Conservation (phyloP, 2,113 vertebrate species). For the Xerus inauris region DNA sequence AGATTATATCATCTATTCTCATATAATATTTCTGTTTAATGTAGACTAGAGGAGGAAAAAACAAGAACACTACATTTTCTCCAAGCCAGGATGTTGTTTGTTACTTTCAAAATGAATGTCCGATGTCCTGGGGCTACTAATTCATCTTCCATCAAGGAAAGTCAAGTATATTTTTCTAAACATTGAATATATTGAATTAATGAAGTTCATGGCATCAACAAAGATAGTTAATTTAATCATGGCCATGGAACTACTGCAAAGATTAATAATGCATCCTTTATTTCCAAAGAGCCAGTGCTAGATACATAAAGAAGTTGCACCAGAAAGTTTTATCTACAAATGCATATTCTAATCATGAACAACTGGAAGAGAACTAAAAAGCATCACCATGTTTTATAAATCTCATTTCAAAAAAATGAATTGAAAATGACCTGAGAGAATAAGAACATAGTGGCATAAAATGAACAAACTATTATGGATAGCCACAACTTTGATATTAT, state of each 20-base stretch:
- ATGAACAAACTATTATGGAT: slow-evolving; percentile 60
- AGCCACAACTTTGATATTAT: slow-evolving; percentile 50
- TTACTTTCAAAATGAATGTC: background rate
- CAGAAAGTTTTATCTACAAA: slow-evolving; percentile 43
- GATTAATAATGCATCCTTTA: background rate
- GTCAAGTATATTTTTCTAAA: slow-evolving; percentile 21
- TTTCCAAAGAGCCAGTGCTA: slow-evolving; percentile 3
- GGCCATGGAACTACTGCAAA: background rate
- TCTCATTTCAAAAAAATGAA: slow-evolving; percentile 71
- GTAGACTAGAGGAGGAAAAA: background rate
- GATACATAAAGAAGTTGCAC: background rate
- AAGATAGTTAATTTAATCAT: background rate
- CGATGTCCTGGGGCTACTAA: background rate
- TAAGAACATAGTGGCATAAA: slow-evolving; percentile 35
- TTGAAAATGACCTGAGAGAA: slow-evolving; percentile 51
- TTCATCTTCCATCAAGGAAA: background rate
- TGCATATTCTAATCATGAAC: slow-evolving; percentile 45
- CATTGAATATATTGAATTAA: slow-evolving; percentile 20
- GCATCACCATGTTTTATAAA: slow-evolving; percentile 55
- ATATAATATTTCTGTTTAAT: background rate
- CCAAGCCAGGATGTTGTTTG: slow-evolving; percentile 21
- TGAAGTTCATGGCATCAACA: background rate
- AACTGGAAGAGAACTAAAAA: slow-evolving; percentile 31
- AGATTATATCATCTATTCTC: background rate
- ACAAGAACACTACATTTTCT: background rate